Percentiles rank a stretch among this genome's conserved stretches.
phyloP scores from a whole-genome alignment of 53 echinoderm and acorn worm species.

The Actinopyga echinites region DNA sequence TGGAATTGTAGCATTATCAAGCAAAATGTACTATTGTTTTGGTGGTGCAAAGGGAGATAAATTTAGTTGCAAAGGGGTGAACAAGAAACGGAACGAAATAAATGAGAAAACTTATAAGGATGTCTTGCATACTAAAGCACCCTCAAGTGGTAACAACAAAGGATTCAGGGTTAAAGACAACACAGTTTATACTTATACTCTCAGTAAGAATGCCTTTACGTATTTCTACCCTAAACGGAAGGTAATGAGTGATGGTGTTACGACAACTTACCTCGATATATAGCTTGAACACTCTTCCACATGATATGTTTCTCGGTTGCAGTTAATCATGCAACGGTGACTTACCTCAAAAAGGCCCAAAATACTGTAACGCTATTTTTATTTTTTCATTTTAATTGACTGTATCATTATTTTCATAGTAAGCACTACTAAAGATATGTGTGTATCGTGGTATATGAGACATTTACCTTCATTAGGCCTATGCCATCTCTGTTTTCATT shows the following conservation, averaged over 20 bases:
- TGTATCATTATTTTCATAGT: too few species aligned
- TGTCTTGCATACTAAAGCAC: slow-evolving; percentile 16
- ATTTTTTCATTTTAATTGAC: too few species aligned
- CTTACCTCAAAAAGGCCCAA: too few species aligned
- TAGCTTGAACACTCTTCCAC: neutral
- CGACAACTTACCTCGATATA: slow-evolving; percentile 66
- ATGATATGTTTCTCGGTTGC: neutral
- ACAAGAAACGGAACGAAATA: slow-evolving; percentile 56
- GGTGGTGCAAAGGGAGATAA: slow-evolving; percentile 37
- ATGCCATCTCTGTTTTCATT: too few species aligned
- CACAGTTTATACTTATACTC: slow-evolving; percentile 46
- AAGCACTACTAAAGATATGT: too few species aligned
- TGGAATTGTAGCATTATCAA: slow-evolving; percentile 61
- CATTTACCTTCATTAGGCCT: too few species aligned
- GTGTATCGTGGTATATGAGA: too few species aligned
- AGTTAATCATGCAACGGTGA: too few species aligned
- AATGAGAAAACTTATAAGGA: slow-evolving; percentile 27
- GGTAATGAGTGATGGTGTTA: slow-evolving; percentile 48
- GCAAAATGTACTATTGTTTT: slow-evolving; percentile 62
- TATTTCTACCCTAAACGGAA: slow-evolving; percentile 67
- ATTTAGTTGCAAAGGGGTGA: slow-evolving; percentile 71
- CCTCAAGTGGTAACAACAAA: slow-evolving; percentile 31
- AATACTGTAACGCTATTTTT: too few species aligned
- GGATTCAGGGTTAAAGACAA: slow-evolving; percentile 44
- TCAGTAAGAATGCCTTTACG: slow-evolving; percentile 46